Percentiles rank a stretch among this genome's conserved stretches.
Evolutionary conservation across 2,888 invertebrate genomes (phyloP).

Genomic region (Mimumesa dahlbomi): DNA sequence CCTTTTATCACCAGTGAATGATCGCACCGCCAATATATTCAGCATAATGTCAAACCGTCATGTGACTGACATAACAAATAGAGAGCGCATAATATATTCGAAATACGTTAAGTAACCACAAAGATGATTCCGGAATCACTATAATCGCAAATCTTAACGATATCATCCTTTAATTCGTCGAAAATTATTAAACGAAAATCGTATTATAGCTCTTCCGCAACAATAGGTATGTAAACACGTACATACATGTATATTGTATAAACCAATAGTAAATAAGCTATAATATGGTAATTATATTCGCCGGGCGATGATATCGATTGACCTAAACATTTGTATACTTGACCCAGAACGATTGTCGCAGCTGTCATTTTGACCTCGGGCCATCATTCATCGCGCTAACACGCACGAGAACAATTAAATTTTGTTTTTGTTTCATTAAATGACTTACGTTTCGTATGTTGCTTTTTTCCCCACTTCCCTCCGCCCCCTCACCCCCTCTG

Average conservation of each 20-base stretch:
- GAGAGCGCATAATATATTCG: too few species aligned
- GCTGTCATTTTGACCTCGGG: background rate
- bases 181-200: background rate
- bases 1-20: slow-evolving; percentile 39
- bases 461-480: too few species aligned
- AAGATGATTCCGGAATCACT: slow-evolving; percentile 17
- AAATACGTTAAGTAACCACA: too few species aligned
- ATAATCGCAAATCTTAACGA: background rate
- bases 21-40: slow-evolving; percentile 32
- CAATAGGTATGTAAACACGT: too few species aligned
- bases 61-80: background rate
- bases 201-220: background rate
- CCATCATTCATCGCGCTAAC: background rate
- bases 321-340: slow-evolving; percentile 1
- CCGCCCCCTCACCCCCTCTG: too few species aligned
- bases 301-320: background rate
- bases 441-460: background rate
- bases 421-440: background rate
- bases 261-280: background rate
- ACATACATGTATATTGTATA: too few species aligned
- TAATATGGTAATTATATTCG: slow-evolving; percentile 2
- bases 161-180: background rate
- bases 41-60: background rate
- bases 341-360: slow-evolving; percentile 5
- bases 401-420: slow-evolving; percentile 9